Conservation (phyloP, 2,797 vertebrate genomes). For the Manis javanica region DNA sequence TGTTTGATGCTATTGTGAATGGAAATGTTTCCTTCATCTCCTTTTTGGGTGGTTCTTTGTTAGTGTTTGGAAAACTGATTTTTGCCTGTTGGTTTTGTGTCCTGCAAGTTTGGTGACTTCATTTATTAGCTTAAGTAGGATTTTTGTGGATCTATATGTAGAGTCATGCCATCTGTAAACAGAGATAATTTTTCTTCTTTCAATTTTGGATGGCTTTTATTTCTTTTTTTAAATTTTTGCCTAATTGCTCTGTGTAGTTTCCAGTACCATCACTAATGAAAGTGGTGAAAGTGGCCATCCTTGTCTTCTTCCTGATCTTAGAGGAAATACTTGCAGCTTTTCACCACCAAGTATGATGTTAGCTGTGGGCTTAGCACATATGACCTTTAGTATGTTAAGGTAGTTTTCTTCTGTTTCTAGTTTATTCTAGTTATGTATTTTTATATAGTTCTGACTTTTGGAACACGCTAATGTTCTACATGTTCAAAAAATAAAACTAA, state of each 20-base stretch:
- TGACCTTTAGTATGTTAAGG: not conserved
- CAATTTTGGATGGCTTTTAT: not conserved
- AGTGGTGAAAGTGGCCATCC: not conserved
- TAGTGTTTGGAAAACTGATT: not conserved
- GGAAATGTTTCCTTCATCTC: slow-evolving; percentile 5
- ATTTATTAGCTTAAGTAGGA: not conserved
- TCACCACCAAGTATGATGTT: not conserved
- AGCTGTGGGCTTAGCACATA: not conserved
- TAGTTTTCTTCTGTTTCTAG: not conserved
- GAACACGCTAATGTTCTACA: not conserved
- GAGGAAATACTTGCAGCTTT: not conserved
- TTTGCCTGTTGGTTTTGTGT: not conserved
- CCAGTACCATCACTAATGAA: not conserved
- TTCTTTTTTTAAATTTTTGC: not conserved
- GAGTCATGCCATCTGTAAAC: not conserved
- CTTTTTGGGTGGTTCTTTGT: slow-evolving; percentile 1
- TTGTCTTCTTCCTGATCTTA: not conserved
- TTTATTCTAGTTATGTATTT: not conserved
- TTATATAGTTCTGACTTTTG: not conserved
- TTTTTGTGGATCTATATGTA: not conserved
- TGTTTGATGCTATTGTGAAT: not conserved
- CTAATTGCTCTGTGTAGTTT: not conserved
- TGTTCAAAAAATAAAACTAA: not conserved
- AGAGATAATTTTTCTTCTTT: not conserved
- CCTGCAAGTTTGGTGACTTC: not conserved